phyloP scores from a whole-genome alignment of 2,113 vertebrate species.

The Chelonoidis abingdonii region DNA sequence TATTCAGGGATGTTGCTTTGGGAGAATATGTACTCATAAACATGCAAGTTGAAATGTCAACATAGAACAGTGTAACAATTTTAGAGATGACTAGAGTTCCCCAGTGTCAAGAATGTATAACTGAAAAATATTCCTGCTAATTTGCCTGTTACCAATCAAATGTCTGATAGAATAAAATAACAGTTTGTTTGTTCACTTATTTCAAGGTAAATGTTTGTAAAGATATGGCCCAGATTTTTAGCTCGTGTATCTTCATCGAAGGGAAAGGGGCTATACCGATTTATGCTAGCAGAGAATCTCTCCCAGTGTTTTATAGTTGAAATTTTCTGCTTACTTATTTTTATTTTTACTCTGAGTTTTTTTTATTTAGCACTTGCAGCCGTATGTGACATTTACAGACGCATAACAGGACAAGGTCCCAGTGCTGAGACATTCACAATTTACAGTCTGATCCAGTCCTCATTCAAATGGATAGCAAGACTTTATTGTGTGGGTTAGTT shows the following conservation, averaged over 20 bases:
- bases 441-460: neutral
- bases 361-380: neutral
- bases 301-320: neutral
- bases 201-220: neutral
- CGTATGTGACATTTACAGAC: neutral
- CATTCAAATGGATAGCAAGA: neutral
- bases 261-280: fast-evolving
- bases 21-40: neutral
- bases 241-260: neutral
- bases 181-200: neutral
- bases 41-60: neutral
- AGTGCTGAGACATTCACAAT: neutral
- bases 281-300: neutral
- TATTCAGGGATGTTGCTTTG: neutral
- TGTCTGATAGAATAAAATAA: neutral
- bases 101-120: neutral
- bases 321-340: neutral
- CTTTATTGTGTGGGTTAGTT: neutral
- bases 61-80: neutral
- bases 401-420: fast-evolving
- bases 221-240: neutral
- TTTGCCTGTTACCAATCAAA: neutral
- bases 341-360: neutral
- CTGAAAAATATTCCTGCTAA: neutral
- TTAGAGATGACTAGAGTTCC: neutral